phyloP scores from a whole-genome alignment of 2,113 vertebrate genomes.

The Clarias magur region DNA sequence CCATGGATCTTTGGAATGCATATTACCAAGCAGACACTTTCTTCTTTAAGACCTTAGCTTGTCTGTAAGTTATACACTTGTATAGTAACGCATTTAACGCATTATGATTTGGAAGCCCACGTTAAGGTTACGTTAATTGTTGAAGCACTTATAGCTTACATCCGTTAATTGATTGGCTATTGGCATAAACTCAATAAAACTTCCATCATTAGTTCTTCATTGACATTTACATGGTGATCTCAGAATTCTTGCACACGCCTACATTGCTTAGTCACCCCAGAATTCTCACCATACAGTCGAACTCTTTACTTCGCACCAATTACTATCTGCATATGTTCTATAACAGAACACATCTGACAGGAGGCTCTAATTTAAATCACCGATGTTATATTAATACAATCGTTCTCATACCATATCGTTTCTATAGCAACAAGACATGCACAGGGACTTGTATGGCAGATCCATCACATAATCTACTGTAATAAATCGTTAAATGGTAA shows the following conservation, averaged over 20 bases:
- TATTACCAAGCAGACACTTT: background rate
- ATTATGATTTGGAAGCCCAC: background rate
- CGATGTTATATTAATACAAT: background rate
- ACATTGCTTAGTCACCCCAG: background rate
- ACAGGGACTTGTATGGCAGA: background rate
- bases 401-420: background rate
- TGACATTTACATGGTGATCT: background rate
- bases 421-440: background rate
- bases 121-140: background rate
- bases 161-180: background rate
- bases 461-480: background rate
- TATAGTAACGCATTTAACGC: no score
- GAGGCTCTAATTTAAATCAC: background rate
- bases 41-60: background rate
- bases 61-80: background rate
- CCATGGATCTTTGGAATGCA: background rate
- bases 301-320: background rate
- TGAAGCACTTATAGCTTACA: background rate
- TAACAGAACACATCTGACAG: background rate
- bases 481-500: background rate
- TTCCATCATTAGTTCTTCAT: background rate
- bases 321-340: background rate
- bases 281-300: background rate
- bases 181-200: slow-evolving; percentile 10
- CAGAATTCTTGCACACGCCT: background rate